These are phyloP conservation scores for Montifringilla adamsi DNA, from an alignment of 2,113 vertebrate species.

Conservation along the genomic window DNA sequence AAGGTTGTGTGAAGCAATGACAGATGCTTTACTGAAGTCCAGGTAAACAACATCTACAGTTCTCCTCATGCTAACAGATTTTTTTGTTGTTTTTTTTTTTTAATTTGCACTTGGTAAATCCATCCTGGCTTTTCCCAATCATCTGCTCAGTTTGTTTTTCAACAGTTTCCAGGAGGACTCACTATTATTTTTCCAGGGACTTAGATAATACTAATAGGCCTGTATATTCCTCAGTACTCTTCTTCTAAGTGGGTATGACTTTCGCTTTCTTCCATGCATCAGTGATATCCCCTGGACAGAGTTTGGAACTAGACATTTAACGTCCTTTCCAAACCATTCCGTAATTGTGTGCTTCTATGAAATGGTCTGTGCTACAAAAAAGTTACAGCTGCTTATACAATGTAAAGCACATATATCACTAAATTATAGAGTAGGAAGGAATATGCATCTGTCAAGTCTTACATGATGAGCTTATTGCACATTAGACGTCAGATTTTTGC, in stretches of 20 bases:
- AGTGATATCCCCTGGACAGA: not conserved
- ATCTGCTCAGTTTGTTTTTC: not conserved
- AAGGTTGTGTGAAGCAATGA: not conserved
- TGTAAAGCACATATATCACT: not conserved
- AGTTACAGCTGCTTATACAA: not conserved
- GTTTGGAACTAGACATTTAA: not conserved
- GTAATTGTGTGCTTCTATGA: not conserved
- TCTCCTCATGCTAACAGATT: not conserved
- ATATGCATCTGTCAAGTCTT: not conserved
- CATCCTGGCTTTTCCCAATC: not conserved
- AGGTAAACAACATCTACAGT: not conserved
- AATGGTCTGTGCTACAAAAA: not conserved
- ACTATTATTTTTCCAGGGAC: not conserved
- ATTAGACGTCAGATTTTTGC: not conserved
- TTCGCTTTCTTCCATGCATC: not conserved
- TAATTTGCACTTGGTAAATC: not conserved
- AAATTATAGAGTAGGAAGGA: not conserved
- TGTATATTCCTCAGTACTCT: not conserved
- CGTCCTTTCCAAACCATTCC: not conserved
- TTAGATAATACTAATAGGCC: not conserved
- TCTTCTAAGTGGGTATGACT: not conserved
- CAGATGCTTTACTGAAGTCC: not conserved
- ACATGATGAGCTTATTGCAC: not conserved
- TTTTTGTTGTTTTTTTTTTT: not conserved
- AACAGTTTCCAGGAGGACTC: not conserved